A percentile compares a stretch with the other conserved stretches of the same genome.
phyloP scores from a whole-genome alignment of 2,113 vertebrate species.

The Erinaceus europaeus region DNA sequence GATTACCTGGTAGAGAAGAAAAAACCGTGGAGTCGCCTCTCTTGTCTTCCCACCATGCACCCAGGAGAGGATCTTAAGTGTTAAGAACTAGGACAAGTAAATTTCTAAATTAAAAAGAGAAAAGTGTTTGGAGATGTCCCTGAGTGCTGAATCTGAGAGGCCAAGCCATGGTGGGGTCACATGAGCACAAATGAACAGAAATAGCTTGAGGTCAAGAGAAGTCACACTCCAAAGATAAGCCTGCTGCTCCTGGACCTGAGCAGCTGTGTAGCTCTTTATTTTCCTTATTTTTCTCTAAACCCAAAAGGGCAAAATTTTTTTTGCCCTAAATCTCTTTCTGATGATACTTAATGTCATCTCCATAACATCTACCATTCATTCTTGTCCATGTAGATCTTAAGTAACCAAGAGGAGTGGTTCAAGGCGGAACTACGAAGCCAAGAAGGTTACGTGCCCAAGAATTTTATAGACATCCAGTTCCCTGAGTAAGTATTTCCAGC shows the following conservation, averaged over 20 bases:
- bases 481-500: constrained; percentile 85
- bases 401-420: constrained; percentile 91
- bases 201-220: neutral
- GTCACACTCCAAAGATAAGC: neutral
- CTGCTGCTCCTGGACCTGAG: neutral
- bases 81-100: neutral
- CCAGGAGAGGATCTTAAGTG: neutral
- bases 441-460: constrained; percentile 93
- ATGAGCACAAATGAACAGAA: neutral
- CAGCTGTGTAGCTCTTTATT: neutral
- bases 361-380: neutral
- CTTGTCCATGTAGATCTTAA: constrained; percentile 86
- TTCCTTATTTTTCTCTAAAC: neutral
- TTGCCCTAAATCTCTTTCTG: neutral
- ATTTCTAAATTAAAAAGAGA: neutral
- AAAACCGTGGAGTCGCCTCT: neutral
- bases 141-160: neutral
- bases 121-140: neutral
- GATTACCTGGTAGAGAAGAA: neutral
- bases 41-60: neutral
- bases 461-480: constrained; percentile 89
- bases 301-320: neutral
- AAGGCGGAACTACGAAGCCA: constrained; percentile 92
- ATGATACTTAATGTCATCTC: neutral
- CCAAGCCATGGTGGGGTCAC: neutral